Percentiles rank a stretch among this genome's conserved stretches.
phyloP scores from a whole-genome alignment of 1,140 invertebrate species.

The Neoseiulus cucumeris region DNA sequence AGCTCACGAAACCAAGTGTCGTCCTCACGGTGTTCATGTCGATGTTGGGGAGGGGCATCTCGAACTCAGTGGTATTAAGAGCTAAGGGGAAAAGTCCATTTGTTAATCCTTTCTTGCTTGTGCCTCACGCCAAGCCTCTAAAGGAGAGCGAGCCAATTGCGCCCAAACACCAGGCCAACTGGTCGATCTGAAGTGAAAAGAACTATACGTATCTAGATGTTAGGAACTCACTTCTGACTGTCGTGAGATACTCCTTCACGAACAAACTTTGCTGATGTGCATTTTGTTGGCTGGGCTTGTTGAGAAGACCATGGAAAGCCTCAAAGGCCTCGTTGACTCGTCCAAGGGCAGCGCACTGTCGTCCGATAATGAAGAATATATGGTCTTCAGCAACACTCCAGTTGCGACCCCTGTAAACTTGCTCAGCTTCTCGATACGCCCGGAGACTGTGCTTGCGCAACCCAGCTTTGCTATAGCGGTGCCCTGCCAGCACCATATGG shows the following conservation, averaged over 20 bases:
- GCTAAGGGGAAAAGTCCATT: constrained; percentile 15
- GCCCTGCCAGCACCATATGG: constrained; percentile 82
- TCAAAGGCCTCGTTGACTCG: constrained; percentile 47
- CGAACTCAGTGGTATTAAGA: background rate
- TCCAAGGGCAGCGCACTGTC: constrained; percentile 59
- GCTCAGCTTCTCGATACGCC: constrained; percentile 75
- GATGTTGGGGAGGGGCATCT: constrained; percentile 7
- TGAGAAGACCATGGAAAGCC: constrained; percentile 56
- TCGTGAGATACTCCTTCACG: constrained; percentile 65
- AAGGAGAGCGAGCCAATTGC: too few species aligned
- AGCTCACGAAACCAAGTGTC: background rate
- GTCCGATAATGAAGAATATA: constrained; percentile 76
- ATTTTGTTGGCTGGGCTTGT: constrained; percentile 41
- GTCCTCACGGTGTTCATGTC: background rate
- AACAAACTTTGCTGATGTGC: constrained; percentile 55
- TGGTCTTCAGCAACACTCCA: constrained; percentile 86
- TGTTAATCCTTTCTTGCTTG: constrained; percentile 8
- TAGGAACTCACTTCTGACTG: constrained; percentile 46
- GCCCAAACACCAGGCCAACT: too few species aligned
- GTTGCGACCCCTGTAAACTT: constrained; percentile 56
- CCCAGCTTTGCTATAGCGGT: constrained; percentile 67
- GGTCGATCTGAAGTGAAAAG: too few species aligned
- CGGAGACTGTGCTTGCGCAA: constrained; percentile 70
- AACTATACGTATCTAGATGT: too few species aligned
- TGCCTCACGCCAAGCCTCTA: background rate